Evolutionary conservation across 2,113 vertebrate species (phyloP), one percentile per base, ranked within the genome.

Genomic region (Dasyprocta punctata): DNA sequence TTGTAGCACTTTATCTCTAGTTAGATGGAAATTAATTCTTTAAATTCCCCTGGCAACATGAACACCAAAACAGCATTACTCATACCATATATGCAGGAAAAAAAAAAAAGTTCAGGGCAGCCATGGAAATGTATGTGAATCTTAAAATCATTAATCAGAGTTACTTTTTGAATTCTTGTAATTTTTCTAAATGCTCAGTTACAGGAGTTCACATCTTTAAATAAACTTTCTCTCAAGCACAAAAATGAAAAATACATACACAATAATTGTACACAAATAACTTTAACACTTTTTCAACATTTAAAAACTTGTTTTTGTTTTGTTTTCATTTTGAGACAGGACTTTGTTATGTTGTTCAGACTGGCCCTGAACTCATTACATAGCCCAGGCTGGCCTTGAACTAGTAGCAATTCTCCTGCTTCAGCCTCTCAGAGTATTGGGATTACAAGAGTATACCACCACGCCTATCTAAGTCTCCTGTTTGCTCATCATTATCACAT

Each of bases 51-150:
- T 8, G 13, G 60, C 2, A 92, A 65, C 41, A 82, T 28, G 47
- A 96, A 89, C 20, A 93, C 38, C n/a, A 89, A 96, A 86, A 91
- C 16, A 92, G 14, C 38, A 92, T 73, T 75, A 87, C n/a, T 75
- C 83, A 88, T 12, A 92, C 44, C 77, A 85, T 78, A 58, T 11
- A 80, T 22, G 38, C 36, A 52, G 36, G 26, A 73, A 65, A 94
- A 65, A 84, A 20, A 49, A 49, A 49, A 49, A n/a, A n/a, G n/a
- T n/a, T n/a, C 16, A 22, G 33, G 49, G n/a, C 26, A 92, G 86
- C 28, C 47, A 88, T 19, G 30, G 8, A 96, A 92, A 41, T 56
- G 10, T 60, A 78, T 84, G 0, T 84, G 19, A 89, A 89, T 93
- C 71, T 92, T 93, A 60, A 92, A 80, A 54, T 86, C 82, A 80